Evolutionary conservation across 2,797 vertebrate species (phyloP), one percentile per base, ranked within the genome.

Genomic region (Amphiprion clarkii): DNA sequence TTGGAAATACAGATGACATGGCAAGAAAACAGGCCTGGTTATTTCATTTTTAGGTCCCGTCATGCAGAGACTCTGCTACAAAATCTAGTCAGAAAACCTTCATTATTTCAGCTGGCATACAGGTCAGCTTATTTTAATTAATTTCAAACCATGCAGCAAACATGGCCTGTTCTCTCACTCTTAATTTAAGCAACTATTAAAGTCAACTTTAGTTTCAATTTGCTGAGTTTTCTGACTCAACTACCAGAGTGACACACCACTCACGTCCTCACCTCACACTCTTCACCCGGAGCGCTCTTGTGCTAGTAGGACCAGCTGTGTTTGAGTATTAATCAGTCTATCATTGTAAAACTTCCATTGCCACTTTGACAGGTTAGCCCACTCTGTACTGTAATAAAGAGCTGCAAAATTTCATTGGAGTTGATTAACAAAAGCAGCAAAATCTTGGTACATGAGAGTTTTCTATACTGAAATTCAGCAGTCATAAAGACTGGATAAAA

Each of bases 81-180:
- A 23, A 67, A 31, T 67, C n/a, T 46, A 60, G 6, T 29, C 44
- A 23, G 11, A 46, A 51, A 27, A 62, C 57, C 16, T 46, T 53
- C 13, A 65, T 55, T 68, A 36, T 36, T 55, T 75, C 36, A 75
- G 33, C 27, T 54, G 40, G 25, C 12, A 42, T 55, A 52, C 51
- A 13, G 54, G 17, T 44, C 25, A 17, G 49, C 16, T 59, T 39
- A 8, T 29, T 48, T 56, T 29, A 48, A 52, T 74, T n/a, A 46
- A 51, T 71, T 55, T 46, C 19, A 46, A 67, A 56, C 40, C 57
- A 74, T 53, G 52, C 40, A 59, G 31, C 9, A 62, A 48, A 75
- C 9, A n/a, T 55, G 42, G 11, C 5, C 17, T 6, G 17, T 44
- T 46, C 16, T 19, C 44, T 46, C 44, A 17, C 17, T 62, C 25